phyloP scores from a whole-genome alignment of 1,140 invertebrate species.

The Saccostrea cuccullata region DNA sequence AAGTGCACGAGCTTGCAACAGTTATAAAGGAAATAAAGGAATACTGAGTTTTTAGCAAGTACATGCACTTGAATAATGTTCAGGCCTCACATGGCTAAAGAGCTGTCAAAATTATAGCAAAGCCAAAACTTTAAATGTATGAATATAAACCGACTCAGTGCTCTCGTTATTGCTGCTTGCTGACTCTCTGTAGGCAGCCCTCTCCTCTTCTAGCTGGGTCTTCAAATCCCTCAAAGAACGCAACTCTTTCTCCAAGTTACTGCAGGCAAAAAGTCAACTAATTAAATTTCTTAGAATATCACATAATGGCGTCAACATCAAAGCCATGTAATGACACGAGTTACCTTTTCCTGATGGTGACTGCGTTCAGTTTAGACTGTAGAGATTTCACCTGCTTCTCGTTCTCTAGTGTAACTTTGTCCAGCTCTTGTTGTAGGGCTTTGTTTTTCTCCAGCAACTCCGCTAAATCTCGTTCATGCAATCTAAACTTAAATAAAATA shows the following conservation, averaged over 20 bases:
- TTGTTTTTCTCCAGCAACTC: neutral
- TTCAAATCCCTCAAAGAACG: neutral
- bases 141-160: neutral
- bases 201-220: neutral
- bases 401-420: neutral
- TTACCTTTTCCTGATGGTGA: neutral
- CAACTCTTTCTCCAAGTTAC: neutral
- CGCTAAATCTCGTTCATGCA: neutral
- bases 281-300: too few species aligned
- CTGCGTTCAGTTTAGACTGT: neutral
- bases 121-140: too few species aligned
- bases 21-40: too few species aligned
- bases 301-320: too few species aligned
- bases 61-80: too few species aligned
- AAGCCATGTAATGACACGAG: neutral
- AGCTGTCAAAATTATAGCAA: too few species aligned
- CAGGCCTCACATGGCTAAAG: too few species aligned
- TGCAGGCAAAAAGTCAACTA: neutral
- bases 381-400: neutral
- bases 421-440: neutral
- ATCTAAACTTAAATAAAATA: neutral
- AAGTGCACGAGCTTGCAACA: too few species aligned
- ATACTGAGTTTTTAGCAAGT: too few species aligned
- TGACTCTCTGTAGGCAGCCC: neutral
- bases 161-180: neutral